Evolutionary conservation across 2,888 invertebrate species (phyloP).

Genomic region (Hirtodrosophila duncani): DNA sequence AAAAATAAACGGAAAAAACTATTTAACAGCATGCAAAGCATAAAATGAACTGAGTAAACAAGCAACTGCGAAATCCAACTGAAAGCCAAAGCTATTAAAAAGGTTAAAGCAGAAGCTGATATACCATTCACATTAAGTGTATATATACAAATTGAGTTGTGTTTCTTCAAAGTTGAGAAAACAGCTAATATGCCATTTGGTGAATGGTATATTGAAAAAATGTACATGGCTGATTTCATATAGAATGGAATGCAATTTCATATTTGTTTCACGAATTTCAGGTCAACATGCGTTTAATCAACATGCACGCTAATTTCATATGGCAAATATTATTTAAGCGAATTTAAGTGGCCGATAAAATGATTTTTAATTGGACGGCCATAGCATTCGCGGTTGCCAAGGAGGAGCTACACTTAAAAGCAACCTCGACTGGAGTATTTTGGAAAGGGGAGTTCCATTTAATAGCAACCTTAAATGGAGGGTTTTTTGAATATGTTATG

Average conservation of each 20-base stretch:
- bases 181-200: too few species aligned
- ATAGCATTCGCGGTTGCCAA: background rate
- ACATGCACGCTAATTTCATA: constrained; percentile 46
- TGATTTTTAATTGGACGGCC: constrained; percentile 27
- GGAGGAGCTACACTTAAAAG: too few species aligned
- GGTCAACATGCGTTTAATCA: constrained; percentile 32
- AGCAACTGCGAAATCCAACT: constrained; percentile 26
- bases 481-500: too few species aligned
- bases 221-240: too few species aligned
- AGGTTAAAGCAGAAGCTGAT: constrained; percentile 12
- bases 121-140: too few species aligned
- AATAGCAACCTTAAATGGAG: too few species aligned
- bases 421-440: too few species aligned
- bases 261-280: constrained; percentile 16
- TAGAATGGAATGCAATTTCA: too few species aligned
- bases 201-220: too few species aligned
- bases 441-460: too few species aligned
- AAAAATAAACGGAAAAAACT: constrained; percentile 40
- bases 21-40: constrained; percentile 39
- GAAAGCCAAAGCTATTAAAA: background rate
- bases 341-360: constrained; percentile 40
- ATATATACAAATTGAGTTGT: too few species aligned
- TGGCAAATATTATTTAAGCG: constrained; percentile 26
- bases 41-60: constrained; percentile 50
- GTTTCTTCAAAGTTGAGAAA: too few species aligned